Evolutionary conservation across 2,888 invertebrate species (phyloP).

Genomic region (Tryphoninae sp.): DNA sequence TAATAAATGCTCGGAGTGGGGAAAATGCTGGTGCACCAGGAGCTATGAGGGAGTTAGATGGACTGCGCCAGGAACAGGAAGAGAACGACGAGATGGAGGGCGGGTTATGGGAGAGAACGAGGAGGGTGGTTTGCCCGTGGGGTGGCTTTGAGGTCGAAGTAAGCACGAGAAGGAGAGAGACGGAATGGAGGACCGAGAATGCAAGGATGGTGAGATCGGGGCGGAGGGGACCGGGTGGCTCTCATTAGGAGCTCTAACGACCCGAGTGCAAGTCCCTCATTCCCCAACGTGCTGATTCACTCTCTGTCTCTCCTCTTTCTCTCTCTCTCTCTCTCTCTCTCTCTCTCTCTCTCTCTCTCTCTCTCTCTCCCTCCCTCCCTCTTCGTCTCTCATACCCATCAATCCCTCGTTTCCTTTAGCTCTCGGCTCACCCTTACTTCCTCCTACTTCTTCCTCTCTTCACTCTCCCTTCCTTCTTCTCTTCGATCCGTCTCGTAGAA

Average conservation of each 20-base stretch:
- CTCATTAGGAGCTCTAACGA: conserved; percentile 81
- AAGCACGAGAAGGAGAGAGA: conserved; percentile 47
- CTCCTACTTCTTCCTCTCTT: conserved; percentile 23
- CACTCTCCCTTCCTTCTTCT: conserved; percentile 31
- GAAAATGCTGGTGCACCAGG: conserved; percentile 23
- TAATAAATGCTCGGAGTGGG: conserved; percentile 19
- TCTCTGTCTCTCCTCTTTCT: conserved; percentile 55
- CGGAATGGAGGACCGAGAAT: conserved; percentile 27
- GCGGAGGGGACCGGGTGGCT: conserved; percentile 60
- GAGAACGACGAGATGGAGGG: conserved; percentile 31
- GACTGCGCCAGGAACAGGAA: conserved; percentile 37
- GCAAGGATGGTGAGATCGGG: conserved; percentile 38
- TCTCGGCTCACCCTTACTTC: conserved; percentile 53
- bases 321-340: conserved; percentile 34
- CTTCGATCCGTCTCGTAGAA: conserved; percentile 42
- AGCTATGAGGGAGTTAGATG: conserved; percentile 27
- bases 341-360: conserved; percentile 20
- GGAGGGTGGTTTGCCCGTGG: conserved; percentile 46
- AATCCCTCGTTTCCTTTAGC: conserved; percentile 59
- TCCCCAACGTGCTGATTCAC: conserved; percentile 73
- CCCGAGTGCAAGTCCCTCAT: conserved; percentile 76
- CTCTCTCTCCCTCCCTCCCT: conserved; percentile 56
- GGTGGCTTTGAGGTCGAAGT: conserved; percentile 55
- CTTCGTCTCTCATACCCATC: conserved; percentile 55
- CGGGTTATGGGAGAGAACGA: conserved; percentile 13